Conservation (phyloP, 2,113 vertebrate species). For the Centropus bengalensis region DNA sequence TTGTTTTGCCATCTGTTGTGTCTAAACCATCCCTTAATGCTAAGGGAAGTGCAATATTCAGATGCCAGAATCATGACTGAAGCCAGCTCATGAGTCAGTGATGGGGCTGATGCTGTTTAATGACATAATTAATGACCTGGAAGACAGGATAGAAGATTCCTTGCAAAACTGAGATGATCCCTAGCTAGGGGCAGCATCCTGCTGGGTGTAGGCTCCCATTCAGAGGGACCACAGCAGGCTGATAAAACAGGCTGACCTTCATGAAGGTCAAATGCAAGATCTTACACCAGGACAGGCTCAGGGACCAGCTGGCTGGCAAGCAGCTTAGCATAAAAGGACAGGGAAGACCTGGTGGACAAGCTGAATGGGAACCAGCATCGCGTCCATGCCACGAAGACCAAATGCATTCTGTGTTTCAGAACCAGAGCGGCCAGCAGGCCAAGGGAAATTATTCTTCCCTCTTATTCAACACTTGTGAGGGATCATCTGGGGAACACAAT, state of each 20-base stretch:
- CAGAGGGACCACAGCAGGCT: not conserved
- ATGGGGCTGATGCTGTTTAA: not conserved
- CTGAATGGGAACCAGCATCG: not conserved
- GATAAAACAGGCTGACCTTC: not conserved
- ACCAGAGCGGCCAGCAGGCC: not conserved
- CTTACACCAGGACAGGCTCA: not conserved
- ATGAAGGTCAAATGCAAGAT: not conserved
- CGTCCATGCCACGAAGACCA: accelerated
- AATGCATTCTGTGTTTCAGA: not conserved
- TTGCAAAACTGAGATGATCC: not conserved
- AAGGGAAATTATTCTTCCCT: not conserved
- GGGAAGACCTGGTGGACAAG: not conserved
- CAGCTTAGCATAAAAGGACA: not conserved
- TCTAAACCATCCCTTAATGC: not conserved
- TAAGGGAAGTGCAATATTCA: not conserved
- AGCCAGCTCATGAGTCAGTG: not conserved
- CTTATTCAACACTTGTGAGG: not conserved
- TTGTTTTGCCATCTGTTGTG: not conserved
- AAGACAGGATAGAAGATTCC: not conserved
- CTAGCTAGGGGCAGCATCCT: not conserved
- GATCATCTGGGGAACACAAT: not conserved
- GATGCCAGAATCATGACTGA: not conserved
- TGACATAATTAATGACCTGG: not conserved
- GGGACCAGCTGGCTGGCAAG: not conserved
- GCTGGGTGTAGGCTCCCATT: not conserved